Evolutionary conservation across 2,888 invertebrate species (phyloP).

Genomic region (Phyllotreta cruciferae): DNA sequence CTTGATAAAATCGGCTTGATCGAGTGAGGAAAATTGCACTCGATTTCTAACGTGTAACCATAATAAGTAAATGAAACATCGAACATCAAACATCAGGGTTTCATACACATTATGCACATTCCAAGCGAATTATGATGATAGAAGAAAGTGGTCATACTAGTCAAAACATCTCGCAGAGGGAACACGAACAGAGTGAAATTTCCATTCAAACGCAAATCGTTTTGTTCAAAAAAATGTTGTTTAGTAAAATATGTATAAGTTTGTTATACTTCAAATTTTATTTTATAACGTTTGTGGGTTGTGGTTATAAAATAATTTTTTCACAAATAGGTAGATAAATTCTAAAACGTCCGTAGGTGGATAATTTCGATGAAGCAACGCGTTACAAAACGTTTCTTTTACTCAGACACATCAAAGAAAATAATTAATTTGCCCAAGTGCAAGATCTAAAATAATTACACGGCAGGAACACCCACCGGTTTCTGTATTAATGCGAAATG

Average conservation of each 20-base stretch:
- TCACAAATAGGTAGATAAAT: no score
- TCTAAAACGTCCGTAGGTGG: neutral
- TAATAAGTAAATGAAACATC: conserved; percentile 36
- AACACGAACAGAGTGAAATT: conserved; percentile 4
- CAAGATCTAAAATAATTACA: neutral
- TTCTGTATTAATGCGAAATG: no score
- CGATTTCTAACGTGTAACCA: conserved; percentile 40
- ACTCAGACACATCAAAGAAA: neutral
- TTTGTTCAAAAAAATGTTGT: neutral
- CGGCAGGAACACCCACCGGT: neutral
- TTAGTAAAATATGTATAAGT: neutral
- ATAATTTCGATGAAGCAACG: conserved; percentile 3
- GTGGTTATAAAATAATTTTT: no score
- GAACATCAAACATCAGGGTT: conserved; percentile 41
- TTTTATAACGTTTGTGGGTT: neutral
- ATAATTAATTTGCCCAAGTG: neutral
- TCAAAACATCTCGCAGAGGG: conserved; percentile 24
- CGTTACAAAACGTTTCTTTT: conserved; percentile 2
- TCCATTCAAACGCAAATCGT: conserved; percentile 13
- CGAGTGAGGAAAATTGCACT: conserved; percentile 21
- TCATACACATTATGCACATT: conserved; percentile 33
- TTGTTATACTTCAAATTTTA: no score
- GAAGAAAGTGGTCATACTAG: conserved; percentile 46
- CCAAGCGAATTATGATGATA: conserved; percentile 43
- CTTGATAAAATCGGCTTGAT: conserved; percentile 4